phyloP scores from a whole-genome alignment of 2,888 invertebrate species.

The Zootermopsis nevadensis region DNA sequence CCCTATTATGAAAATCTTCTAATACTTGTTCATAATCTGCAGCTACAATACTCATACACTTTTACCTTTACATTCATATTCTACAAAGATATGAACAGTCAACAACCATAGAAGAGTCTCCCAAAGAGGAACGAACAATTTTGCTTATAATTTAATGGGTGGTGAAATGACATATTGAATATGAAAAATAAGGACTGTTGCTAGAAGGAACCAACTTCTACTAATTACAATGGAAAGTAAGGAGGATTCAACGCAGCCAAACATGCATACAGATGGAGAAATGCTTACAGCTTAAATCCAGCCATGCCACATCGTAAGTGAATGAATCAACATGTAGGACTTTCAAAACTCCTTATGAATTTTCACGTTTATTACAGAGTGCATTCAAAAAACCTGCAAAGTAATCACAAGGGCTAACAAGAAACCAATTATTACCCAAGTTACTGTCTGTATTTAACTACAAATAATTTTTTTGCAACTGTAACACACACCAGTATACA shows the following conservation, averaged over 20 bases:
- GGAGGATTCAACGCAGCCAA: neutral
- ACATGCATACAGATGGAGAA: neutral
- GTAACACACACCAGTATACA: too few species aligned
- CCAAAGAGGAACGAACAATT: neutral
- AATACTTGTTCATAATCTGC: neutral
- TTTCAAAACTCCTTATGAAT: neutral
- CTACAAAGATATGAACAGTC: neutral
- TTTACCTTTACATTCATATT: neutral
- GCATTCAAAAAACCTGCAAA: too few species aligned
- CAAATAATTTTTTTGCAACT: too few species aligned
- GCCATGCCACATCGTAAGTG: neutral
- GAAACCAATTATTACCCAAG: too few species aligned
- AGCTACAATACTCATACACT: neutral
- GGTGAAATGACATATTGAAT: neutral
- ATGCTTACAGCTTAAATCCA: conserved; percentile 11
- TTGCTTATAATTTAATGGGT: neutral
- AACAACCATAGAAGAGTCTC: neutral
- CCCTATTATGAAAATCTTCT: neutral
- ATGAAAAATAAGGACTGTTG: neutral
- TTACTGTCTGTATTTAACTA: too few species aligned
- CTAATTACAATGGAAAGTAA: neutral
- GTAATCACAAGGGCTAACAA: too few species aligned
- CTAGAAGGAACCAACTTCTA: neutral
- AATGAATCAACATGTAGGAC: neutral
- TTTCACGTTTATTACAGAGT: too few species aligned